These are phyloP conservation scores for Petromus typicus DNA, from an alignment of 2,113 vertebrate species.

Conservation along the genomic window DNA sequence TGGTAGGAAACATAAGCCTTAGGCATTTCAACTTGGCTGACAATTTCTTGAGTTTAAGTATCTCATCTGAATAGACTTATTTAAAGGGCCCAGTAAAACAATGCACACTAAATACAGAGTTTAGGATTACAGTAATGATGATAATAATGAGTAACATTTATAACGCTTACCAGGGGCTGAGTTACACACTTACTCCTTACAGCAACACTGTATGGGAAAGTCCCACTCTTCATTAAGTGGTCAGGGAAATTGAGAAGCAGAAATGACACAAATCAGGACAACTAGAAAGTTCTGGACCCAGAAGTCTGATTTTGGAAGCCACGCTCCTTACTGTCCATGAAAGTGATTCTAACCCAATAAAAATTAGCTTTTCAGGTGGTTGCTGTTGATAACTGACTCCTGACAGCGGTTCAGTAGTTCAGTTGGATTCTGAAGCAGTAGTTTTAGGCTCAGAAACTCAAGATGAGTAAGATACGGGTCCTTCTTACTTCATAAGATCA, in stretches of 20 bases:
- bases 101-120: background rate
- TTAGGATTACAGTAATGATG: background rate
- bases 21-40: background rate
- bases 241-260: background rate
- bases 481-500: background rate
- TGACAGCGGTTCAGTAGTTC: background rate
- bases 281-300: background rate
- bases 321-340: background rate
- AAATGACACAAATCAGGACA: background rate
- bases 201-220: background rate
- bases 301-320: constrained; percentile 9
- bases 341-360: background rate
- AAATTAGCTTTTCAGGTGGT: background rate
- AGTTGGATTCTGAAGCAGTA: background rate
- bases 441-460: background rate
- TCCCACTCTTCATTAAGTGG: background rate
- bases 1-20: background rate
- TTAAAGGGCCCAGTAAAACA: background rate
- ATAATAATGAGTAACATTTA: background rate
- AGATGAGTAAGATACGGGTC: background rate
- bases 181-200: background rate
- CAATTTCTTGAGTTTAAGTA: background rate
- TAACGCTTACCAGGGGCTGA: background rate
- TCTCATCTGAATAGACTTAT: background rate
- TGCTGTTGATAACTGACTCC: background rate